phyloP scores from a whole-genome alignment of 2,888 invertebrate genomes.

The Eupeodes latifasciatus region DNA sequence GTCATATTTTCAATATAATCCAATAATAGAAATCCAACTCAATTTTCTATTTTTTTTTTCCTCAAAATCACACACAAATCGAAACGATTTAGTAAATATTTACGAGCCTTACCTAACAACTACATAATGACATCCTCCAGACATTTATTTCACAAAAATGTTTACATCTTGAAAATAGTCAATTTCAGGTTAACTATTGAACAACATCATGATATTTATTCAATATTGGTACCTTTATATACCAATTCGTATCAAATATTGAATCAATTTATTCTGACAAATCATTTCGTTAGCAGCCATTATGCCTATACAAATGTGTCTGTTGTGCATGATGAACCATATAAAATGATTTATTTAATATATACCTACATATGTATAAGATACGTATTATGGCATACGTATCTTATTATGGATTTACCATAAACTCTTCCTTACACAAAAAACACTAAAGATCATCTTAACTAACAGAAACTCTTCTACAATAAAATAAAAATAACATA shows the following conservation, averaged over 20 bases:
- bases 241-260: slow-evolving; percentile 3
- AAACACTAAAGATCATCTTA: slow-evolving; percentile 48
- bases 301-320: slow-evolving; percentile 2
- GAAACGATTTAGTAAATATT: no score
- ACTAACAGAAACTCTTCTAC: slow-evolving; percentile 40
- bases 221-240: background rate
- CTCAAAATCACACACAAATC: no score
- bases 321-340: slow-evolving; percentile 1
- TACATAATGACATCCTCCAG: background rate
- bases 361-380: background rate
- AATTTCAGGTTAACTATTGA: background rate
- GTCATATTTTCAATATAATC: no score
- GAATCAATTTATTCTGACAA: slow-evolving; percentile 66
- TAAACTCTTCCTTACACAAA: slow-evolving; percentile 61
- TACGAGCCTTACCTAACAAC: no score
- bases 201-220: no score
- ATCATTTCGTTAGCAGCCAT: slow-evolving; percentile 58
- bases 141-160: background rate
- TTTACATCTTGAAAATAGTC: background rate
- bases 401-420: slow-evolving; percentile 66
- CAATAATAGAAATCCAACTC: no score
- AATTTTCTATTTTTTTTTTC: no score
- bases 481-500: background rate
- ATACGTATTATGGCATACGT: no score
- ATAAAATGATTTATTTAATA: slow-evolving; percentile 66